Conservation (phyloP, 2,888 invertebrate species). For the Patella pellucida region DNA sequence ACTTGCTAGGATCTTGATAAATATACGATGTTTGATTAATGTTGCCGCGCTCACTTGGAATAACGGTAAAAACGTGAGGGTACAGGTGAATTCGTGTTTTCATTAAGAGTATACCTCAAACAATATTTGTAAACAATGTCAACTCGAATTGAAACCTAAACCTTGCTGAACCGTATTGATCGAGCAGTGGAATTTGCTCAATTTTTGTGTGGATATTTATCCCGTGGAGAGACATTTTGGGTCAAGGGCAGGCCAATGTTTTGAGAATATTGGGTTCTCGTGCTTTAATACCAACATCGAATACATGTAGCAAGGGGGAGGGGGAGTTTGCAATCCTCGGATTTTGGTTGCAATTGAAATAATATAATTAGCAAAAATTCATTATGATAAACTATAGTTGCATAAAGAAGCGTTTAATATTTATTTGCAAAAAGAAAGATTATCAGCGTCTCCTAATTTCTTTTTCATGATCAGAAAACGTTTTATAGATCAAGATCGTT, state of each 20-base stretch:
- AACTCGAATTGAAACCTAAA: background rate
- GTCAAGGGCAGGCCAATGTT: slow-evolving; percentile 9
- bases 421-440: background rate
- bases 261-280: background rate
- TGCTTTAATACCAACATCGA: too few relatives aligned
- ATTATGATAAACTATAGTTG: background rate
- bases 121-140: slow-evolving; percentile 5
- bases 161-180: background rate
- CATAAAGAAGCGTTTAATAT: background rate
- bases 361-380: background rate
- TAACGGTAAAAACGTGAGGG: background rate
- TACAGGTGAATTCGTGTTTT: background rate
- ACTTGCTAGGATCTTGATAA: too few relatives aligned
- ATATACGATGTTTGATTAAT: too few relatives aligned
- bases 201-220: background rate
- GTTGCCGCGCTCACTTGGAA: background rate
- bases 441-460: too few relatives aligned
- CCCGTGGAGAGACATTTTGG: background rate
- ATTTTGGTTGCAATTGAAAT: background rate
- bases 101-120: background rate
- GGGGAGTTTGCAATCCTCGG: background rate
- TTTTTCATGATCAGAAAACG: too few relatives aligned
- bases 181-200: background rate
- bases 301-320: too few relatives aligned
- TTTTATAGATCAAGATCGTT: too few relatives aligned